Conservation (phyloP, 2,888 invertebrate genomes). For the Mythimna vitellina region DNA sequence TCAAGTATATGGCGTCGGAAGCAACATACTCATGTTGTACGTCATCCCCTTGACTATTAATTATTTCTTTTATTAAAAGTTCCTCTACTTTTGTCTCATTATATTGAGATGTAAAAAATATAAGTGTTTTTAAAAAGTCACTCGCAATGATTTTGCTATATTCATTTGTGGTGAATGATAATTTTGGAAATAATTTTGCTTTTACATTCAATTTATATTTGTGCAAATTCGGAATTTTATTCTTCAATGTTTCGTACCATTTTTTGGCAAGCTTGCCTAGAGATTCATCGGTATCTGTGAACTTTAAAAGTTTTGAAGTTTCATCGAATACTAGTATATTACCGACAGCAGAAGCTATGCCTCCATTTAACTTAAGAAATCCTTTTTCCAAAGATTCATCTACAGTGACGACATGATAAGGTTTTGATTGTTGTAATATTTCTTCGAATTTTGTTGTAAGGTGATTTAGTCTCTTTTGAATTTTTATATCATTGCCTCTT, state of each 20-base stretch:
- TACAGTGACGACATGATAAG: background rate
- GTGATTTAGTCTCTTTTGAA: constrained; percentile 23
- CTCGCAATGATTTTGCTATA: background rate
- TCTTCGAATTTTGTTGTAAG: constrained; percentile 7
- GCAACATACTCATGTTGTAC: background rate
- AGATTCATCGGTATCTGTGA: constrained; percentile 12
- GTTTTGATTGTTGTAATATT: constrained; percentile 16
- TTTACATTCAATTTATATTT: too few species aligned
- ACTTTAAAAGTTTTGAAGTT: constrained; percentile 11
- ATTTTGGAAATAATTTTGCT: background rate
- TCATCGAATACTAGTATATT: constrained; percentile 36
- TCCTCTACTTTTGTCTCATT: constrained; percentile 30
- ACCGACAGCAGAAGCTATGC: constrained; percentile 10
- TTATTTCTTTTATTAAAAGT: constrained; percentile 24
- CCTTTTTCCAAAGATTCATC: too few species aligned
- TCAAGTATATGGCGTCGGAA: constrained; percentile 34
- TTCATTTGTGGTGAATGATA: background rate
- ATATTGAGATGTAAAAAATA: constrained; percentile 45
- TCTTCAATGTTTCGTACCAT: constrained; percentile 20
- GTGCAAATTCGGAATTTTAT: background rate
- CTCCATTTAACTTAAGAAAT: too few species aligned
- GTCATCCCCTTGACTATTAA: background rate
- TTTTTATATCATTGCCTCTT: constrained; percentile 18
- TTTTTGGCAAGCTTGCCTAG: constrained; percentile 18
- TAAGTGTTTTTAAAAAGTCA: constrained; percentile 30